phyloP scores from a whole-genome alignment of 2,797 vertebrate genomes.

The Tauraco hartlaubi region DNA sequence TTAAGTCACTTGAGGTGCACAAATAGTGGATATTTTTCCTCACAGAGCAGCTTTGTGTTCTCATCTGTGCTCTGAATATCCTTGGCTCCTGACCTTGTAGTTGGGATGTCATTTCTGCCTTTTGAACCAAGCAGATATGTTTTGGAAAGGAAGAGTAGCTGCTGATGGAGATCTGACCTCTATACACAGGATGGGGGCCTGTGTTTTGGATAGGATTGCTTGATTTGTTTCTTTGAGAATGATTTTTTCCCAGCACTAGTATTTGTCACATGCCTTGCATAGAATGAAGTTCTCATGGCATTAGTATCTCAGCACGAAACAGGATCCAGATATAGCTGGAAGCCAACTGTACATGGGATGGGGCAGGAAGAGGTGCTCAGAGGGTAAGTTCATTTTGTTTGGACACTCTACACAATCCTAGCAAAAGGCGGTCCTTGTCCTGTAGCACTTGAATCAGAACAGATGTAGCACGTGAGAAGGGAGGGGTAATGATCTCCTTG shows the following conservation, averaged over 20 bases:
- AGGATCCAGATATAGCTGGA: background rate
- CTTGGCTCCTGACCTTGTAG: background rate
- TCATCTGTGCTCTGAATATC: background rate
- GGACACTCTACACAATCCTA: background rate
- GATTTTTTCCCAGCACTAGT: background rate
- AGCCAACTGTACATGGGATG: fast-evolving
- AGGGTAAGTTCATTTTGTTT: background rate
- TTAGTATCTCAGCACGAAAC: background rate
- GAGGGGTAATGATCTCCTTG: background rate
- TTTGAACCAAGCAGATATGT: background rate
- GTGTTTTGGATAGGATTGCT: background rate
- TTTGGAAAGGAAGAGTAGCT: background rate
- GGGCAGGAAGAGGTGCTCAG: background rate
- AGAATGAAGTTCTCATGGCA: background rate
- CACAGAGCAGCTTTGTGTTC: background rate
- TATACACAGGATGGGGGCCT: background rate
- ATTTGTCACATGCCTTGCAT: background rate
- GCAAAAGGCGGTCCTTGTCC: background rate
- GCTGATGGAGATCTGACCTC: background rate
- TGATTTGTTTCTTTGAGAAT: background rate
- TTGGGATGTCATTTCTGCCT: background rate
- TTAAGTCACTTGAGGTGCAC: background rate
- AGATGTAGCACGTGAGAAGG: background rate
- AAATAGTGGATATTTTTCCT: background rate
- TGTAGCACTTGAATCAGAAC: background rate